Evolutionary conservation across 2,797 vertebrate species (phyloP).

Genomic region (Notoglanidium macrostoma): DNA sequence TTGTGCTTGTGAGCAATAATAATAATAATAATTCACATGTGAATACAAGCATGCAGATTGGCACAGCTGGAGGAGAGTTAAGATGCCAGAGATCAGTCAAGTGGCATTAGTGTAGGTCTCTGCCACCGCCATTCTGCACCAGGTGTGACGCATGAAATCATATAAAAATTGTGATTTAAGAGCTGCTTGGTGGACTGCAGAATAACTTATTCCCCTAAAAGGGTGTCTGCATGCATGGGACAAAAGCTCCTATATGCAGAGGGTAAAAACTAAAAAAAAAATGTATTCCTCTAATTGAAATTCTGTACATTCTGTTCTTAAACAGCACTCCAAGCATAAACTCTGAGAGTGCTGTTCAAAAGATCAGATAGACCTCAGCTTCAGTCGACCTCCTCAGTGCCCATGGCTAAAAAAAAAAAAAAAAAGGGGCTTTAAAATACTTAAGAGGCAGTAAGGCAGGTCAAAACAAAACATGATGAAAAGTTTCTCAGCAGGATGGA

Average conservation of each 20-base stretch:
- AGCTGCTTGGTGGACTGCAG: conserved; percentile 13
- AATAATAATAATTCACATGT: conserved; percentile 28
- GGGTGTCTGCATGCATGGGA: background rate
- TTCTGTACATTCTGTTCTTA: conserved; percentile 32
- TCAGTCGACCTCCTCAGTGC: conserved; percentile 26
- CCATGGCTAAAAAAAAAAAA: conserved; percentile 23
- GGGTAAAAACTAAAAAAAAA: background rate
- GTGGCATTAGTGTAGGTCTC: conserved; percentile 26
- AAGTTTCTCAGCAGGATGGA: background rate
- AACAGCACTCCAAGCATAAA: conserved; percentile 36
- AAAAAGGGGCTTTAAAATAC: background rate
- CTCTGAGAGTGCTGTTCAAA: conserved; percentile 33
- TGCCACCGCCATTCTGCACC: conserved; percentile 5
- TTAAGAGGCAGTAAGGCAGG: background rate
- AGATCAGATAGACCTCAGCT: conserved; percentile 43
- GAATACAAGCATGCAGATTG: conserved; percentile 27
- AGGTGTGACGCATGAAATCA: conserved; percentile 4
- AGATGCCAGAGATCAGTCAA: conserved; percentile 25
- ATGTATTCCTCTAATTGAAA: conserved; percentile 11
- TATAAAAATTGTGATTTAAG: conserved; percentile 33
- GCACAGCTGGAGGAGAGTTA: conserved; percentile 4
- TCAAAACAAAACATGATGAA: conserved; percentile 18
- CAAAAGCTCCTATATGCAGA: background rate
- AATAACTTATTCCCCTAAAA: conserved; percentile 29
- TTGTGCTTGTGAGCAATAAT: conserved; percentile 17